A percentile compares a stretch with the other conserved stretches of the same genome.
Conservation (phyloP, 2,888 invertebrate species). For the Idaea dimidiata region DNA sequence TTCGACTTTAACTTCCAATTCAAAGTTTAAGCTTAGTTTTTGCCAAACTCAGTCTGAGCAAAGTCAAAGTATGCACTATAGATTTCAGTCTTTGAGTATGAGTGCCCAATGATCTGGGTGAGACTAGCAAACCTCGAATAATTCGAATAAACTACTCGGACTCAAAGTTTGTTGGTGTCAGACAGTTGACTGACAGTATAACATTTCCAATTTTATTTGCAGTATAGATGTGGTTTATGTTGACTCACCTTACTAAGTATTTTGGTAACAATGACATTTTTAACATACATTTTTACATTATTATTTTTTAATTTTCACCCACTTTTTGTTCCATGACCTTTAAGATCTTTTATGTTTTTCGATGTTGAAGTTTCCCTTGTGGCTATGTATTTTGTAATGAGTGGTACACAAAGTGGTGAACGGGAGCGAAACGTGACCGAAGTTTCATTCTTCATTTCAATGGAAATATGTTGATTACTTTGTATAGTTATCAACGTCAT, state of each 20-base stretch:
- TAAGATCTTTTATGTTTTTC: not conserved
- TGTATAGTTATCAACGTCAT: constrained; percentile 7
- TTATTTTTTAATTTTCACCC: not conserved
- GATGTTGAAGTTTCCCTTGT: not conserved
- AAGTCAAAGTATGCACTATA: too few species aligned
- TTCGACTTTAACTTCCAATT: too few species aligned
- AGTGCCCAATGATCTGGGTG: too few species aligned
- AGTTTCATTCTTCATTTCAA: not conserved
- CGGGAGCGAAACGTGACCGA: constrained; percentile 15
- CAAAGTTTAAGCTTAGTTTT: too few species aligned
- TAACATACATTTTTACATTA: not conserved
- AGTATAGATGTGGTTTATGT: too few species aligned
- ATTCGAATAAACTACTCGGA: too few species aligned
- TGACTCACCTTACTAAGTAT: not conserved
- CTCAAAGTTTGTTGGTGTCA: too few species aligned
- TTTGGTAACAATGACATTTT: not conserved
- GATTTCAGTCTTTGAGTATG: too few species aligned
- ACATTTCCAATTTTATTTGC: too few species aligned
- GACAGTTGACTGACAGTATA: too few species aligned
- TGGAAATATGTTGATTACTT: not conserved
- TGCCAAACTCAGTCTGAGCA: too few species aligned
- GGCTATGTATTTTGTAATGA: not conserved
- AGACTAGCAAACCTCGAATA: too few species aligned
- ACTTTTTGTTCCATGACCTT: not conserved
- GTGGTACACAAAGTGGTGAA: constrained; percentile 2